Percentiles rank a stretch among this genome's conserved stretches.
phyloP scores from a whole-genome alignment of 2,113 vertebrate species.

The Dissostichus mawsoni region DNA sequence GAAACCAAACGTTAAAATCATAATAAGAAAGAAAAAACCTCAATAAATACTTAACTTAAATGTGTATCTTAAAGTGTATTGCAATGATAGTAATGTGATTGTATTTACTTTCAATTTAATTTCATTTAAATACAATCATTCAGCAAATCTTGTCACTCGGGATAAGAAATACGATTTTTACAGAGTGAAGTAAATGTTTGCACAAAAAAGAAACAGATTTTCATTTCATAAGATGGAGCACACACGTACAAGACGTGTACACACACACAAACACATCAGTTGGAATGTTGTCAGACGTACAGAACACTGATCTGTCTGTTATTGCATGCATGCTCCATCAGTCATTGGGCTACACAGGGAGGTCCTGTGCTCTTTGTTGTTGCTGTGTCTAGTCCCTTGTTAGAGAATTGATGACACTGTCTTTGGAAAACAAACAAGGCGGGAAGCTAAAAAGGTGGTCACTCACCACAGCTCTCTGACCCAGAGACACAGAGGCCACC shows the following conservation, averaged over 20 bases:
- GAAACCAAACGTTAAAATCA: too few relatives aligned
- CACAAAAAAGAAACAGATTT: conserved; percentile 7
- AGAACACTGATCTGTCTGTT: conserved; percentile 55
- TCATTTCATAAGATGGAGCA: conserved; percentile 24
- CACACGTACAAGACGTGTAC: conserved; percentile 19
- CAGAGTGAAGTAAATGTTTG: background rate
- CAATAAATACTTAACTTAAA: too few relatives aligned
- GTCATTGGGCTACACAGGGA: conserved; percentile 67
- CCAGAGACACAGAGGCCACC: conserved; percentile 75
- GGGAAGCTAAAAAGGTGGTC: conserved; percentile 80
- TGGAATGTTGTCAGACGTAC: conserved; percentile 57
- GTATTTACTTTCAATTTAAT: too few relatives aligned
- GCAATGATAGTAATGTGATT: too few relatives aligned
- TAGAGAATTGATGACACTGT: conserved; percentile 83
- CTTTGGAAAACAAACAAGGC: conserved; percentile 82
- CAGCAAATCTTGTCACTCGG: too few relatives aligned
- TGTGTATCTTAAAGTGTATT: too few relatives aligned
- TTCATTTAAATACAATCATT: too few relatives aligned
- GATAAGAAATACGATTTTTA: too few relatives aligned
- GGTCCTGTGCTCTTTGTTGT: conserved; percentile 77
- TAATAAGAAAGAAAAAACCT: too few relatives aligned
- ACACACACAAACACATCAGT: conserved; percentile 27
- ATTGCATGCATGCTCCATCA: conserved; percentile 69
- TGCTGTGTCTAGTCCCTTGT: conserved; percentile 80
- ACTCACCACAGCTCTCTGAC: conserved; percentile 81